Conservation (phyloP, 2,888 invertebrate genomes). For the Scaptomyza tumidula region DNA sequence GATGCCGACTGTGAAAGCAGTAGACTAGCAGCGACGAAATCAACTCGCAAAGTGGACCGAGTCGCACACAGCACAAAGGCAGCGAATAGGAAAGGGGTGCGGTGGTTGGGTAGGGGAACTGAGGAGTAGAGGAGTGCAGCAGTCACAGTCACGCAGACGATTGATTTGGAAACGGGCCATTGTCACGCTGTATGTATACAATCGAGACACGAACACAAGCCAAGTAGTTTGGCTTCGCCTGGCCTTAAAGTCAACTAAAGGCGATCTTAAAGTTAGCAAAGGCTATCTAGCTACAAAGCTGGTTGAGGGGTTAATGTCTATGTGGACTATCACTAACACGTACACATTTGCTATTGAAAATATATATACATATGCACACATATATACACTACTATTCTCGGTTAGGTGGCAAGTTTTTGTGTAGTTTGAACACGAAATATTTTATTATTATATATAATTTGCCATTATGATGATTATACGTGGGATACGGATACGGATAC, state of each 20-base stretch:
- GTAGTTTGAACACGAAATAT: slow-evolving; percentile 80
- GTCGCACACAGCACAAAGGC: slow-evolving; percentile 18
- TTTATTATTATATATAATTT: slow-evolving; percentile 81
- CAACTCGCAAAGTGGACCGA: slow-evolving; percentile 34
- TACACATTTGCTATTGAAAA: slow-evolving; percentile 64
- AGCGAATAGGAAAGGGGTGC: neutral
- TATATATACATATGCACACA: slow-evolving; percentile 11
- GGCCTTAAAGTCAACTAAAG: slow-evolving; percentile 52
- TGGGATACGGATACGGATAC: slow-evolving; percentile 37
- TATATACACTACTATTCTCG: slow-evolving; percentile 12
- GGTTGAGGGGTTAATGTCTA: slow-evolving; percentile 27
- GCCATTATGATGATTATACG: slow-evolving; percentile 80
- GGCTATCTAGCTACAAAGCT: neutral
- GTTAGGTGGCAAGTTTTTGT: slow-evolving; percentile 46
- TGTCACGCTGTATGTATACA: slow-evolving; percentile 66
- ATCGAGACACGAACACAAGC: slow-evolving; percentile 28
- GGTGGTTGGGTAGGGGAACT: neutral
- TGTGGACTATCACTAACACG: slow-evolving; percentile 59
- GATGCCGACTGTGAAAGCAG: slow-evolving; percentile 17
- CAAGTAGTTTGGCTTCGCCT: slow-evolving; percentile 10
- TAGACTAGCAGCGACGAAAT: slow-evolving; percentile 30
- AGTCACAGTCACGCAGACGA: slow-evolving; percentile 73
- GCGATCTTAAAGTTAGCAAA: slow-evolving; percentile 25
- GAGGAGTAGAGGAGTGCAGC: neutral
- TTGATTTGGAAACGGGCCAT: slow-evolving; percentile 73